These are phyloP conservation scores for Mythimna ferrago DNA, from an alignment of 2,888 invertebrate species.

Conservation along the genomic window DNA sequence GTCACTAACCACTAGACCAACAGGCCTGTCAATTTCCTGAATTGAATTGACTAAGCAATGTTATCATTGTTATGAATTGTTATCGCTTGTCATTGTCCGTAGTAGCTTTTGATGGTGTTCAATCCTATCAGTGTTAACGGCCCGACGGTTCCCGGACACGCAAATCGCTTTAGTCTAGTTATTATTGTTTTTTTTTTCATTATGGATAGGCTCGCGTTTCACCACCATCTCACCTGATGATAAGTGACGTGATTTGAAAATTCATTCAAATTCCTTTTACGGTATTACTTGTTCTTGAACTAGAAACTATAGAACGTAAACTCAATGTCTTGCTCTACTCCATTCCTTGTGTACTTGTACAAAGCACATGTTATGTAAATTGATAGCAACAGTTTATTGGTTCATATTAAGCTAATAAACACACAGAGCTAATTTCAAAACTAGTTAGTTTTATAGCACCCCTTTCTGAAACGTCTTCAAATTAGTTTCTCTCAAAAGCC, in stretches of 20 bases:
- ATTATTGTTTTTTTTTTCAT: no score
- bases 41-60: no score
- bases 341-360: background rate
- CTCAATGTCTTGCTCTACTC: no score
- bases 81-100: background rate
- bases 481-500: conserved; percentile 20
- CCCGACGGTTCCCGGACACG: background rate
- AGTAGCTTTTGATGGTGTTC: background rate
- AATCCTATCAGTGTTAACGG: background rate
- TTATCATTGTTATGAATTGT: background rate
- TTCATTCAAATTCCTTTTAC: no score
- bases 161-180: background rate
- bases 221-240: no score
- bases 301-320: no score
- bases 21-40: no score
- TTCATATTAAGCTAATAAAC: conserved; percentile 8
- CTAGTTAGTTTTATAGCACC: conserved; percentile 3
- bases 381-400: background rate
- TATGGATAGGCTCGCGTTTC: no score
- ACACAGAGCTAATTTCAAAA: conserved; percentile 21
- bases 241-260: no score
- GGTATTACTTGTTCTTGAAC: no score
- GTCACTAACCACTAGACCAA: no score
- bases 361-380: background rate
- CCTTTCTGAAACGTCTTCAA: conserved; percentile 11